Evolutionary conservation across 2,888 invertebrate genomes (phyloP), one percentile per base, ranked within the genome.

Genomic region (Pyrrhopygopsis socrates): DNA sequence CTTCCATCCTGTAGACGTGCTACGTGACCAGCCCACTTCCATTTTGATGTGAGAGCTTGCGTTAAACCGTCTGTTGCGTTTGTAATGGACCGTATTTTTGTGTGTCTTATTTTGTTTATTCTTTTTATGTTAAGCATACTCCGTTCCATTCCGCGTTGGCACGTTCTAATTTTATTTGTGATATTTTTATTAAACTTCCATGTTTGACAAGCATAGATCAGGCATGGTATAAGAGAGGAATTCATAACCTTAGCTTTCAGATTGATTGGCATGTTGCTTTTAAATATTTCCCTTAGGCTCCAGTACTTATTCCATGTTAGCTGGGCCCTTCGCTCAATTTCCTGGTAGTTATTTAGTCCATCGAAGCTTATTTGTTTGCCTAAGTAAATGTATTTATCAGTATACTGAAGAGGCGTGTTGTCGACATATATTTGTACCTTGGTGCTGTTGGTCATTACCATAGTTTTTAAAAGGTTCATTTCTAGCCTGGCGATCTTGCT

Each of bases 391-490:
- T 79, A 79, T 34, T 79, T 70, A n/a, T 70, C 68, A 20, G 68
- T 41, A 22, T 74, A 81, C 41, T 81, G 58, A 18, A 81, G 27
- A 20, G 73, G 71, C 41, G 38, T 30, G 24, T 30, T 45, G 34
- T 75, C 54, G 54, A 81, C 58, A 27, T 29, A 73, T 81, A 81
- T 81, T 50, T 73, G 75, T 75, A 30, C 63, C 34, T 63, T 75
- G 58, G 45, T 54, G 70, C 67, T 83, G 75, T 89, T 89, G 11
- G 87, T 85, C 84, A 89, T 87, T 34, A 85, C 22, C 79, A 70
- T 87, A 22, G 89, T 89, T 81, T 89, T 89, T 20, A 38, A 58
- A 13, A 74, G 77, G 41, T 89, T 87, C 81, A 89, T 87, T 50
- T 86, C 77, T 54, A 87, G 70, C 2, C 84, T 84, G 15, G 71